These are phyloP conservation scores for Pemphredon lugubris DNA, from an alignment of 2,888 invertebrate species.

Conservation along the genomic window DNA sequence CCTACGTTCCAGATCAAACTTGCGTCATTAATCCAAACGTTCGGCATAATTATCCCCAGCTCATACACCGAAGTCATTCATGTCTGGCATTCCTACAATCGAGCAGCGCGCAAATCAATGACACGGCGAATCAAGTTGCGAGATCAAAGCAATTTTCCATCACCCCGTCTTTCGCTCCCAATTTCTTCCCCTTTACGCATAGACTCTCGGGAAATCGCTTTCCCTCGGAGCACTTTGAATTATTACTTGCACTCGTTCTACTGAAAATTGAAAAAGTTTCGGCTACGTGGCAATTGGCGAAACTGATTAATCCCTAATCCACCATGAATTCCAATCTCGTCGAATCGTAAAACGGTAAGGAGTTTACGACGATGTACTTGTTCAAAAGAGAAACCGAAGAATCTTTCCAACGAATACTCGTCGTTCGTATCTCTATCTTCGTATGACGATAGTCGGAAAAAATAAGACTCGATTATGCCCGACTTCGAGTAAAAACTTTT, in stretches of 20 bases:
- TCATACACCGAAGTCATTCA: background rate
- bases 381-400: too few species aligned
- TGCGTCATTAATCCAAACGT: too few species aligned
- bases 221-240: slow-evolving; percentile 7
- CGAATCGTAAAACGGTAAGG: too few species aligned
- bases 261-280: slow-evolving; percentile 7
- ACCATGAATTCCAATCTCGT: slow-evolving; percentile 1
- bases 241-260: background rate
- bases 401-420: too few species aligned
- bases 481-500: too few species aligned
- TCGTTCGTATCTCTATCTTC: too few species aligned
- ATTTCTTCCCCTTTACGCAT: background rate
- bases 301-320: slow-evolving; percentile 6
- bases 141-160: background rate
- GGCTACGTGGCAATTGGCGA: background rate
- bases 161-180: background rate
- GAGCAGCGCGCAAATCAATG: too few species aligned
- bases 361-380: background rate
- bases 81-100: too few species aligned
- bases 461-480: too few species aligned
- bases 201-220: slow-evolving; percentile 38
- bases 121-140: background rate
- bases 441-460: too few species aligned
- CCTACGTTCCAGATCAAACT: too few species aligned
- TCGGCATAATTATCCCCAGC: background rate